Percentiles rank a stretch among this genome's conserved stretches.
These are phyloP conservation scores for Daktulosphaira vitifoliae DNA, from an alignment of 1,140 invertebrate species.

Conservation along the genomic window DNA sequence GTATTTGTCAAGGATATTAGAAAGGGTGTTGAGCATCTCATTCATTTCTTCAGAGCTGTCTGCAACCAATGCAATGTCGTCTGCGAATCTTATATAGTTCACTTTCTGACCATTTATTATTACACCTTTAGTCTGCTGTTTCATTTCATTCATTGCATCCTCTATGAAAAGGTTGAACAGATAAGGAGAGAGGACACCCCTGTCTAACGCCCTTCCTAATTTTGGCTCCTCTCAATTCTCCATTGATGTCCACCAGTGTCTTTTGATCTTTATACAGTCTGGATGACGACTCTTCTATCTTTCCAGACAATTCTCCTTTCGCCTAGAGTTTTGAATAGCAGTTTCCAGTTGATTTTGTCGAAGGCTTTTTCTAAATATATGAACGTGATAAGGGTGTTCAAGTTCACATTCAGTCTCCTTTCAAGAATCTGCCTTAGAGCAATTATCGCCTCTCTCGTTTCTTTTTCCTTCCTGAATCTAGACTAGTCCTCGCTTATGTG, in stretches of 20 bases:
- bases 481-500: slow-evolving; percentile 8
- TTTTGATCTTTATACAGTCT: slow-evolving; percentile 1
- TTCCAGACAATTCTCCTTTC: slow-evolving; percentile 25
- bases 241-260: background rate
- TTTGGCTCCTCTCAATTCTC: slow-evolving; percentile 16
- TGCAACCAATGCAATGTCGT: slow-evolving; percentile 23
- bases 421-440: slow-evolving; percentile 15
- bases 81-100: slow-evolving; percentile 26
- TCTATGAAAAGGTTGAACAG: slow-evolving; percentile 36
- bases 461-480: slow-evolving; percentile 28
- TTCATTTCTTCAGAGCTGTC: slow-evolving; percentile 22
- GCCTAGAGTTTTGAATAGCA: slow-evolving; percentile 27
- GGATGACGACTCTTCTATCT: background rate
- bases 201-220: slow-evolving; percentile 26
- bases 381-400: slow-evolving; percentile 24
- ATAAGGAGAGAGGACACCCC: slow-evolving; percentile 7
- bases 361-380: slow-evolving; percentile 28
- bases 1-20: background rate
- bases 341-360: slow-evolving; percentile 29
- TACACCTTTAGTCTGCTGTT: slow-evolving; percentile 13
- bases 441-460: slow-evolving; percentile 21
- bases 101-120: slow-evolving; percentile 18
- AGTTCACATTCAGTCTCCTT: slow-evolving; percentile 26
- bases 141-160: slow-evolving; percentile 24
- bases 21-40: slow-evolving; percentile 18